Evolutionary conservation across 2,888 invertebrate species (phyloP).

Genomic region (Crematogaster levior): DNA sequence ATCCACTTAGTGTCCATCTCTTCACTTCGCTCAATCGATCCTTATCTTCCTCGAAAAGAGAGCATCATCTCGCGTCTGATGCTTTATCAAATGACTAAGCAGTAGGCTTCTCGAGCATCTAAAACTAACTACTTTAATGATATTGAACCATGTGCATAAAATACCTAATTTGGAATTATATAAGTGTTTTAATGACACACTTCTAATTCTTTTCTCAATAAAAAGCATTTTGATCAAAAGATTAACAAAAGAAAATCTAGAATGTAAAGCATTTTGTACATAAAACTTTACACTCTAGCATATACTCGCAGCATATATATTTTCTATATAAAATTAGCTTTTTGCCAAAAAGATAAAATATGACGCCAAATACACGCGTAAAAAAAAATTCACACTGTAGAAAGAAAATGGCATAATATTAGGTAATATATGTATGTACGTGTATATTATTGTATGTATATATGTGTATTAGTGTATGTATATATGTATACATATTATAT

Average conservation of each 20-base stretch:
- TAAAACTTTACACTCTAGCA: not conserved
- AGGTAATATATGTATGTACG: too few species aligned
- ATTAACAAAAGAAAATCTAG: not conserved
- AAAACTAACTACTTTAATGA: not conserved
- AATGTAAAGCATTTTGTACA: not conserved
- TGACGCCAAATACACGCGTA: too few species aligned
- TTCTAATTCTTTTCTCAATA: not conserved
- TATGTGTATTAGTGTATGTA: too few species aligned
- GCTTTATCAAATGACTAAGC: conserved; percentile 22
- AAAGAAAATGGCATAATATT: too few species aligned
- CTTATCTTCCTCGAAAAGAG: conserved; percentile 8
- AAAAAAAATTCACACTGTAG: too few species aligned
- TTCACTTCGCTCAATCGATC: not conserved
- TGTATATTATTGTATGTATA: too few species aligned
- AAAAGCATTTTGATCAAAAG: not conserved
- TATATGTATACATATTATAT: too few species aligned
- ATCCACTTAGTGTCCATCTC: conserved; percentile 30
- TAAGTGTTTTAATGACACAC: not conserved
- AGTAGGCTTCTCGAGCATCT: not conserved
- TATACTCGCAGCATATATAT: not conserved
- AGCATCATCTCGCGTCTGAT: conserved; percentile 1
- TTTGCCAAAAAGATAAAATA: too few species aligned
- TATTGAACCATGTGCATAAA: not conserved
- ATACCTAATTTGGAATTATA: not conserved
- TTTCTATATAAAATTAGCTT: too few species aligned